These are phyloP conservation scores for Paguma larvata DNA, from an alignment of 2,797 vertebrate genomes.

Conservation along the genomic window DNA sequence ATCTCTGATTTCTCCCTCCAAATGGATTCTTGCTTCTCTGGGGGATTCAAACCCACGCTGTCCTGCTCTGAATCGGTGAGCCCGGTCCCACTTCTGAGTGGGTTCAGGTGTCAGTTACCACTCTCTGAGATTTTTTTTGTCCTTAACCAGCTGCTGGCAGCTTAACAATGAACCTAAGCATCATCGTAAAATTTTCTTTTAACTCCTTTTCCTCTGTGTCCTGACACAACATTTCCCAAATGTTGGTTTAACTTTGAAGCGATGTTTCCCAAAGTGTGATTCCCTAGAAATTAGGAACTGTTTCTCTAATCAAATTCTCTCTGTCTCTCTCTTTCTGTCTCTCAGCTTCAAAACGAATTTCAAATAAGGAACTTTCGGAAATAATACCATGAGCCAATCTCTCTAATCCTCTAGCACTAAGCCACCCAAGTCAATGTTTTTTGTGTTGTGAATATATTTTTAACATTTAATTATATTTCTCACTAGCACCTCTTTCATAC, in stretches of 20 bases:
- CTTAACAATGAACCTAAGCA: not conserved
- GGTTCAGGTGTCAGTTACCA: not conserved
- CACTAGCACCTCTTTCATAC: not conserved
- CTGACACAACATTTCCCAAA: not conserved
- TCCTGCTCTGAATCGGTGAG: not conserved
- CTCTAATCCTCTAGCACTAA: not conserved
- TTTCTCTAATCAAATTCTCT: not conserved
- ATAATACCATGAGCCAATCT: not conserved
- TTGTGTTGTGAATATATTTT: constrained; percentile 1
- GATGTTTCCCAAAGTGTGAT: not conserved
- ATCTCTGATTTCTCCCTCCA: constrained; percentile 55
- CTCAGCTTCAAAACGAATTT: constrained; percentile 9
- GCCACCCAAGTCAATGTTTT: not conserved
- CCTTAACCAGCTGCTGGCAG: not conserved
- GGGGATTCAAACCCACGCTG: not conserved
- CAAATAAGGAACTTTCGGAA: not conserved
- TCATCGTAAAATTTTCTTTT: not conserved
- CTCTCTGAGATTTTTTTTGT: not conserved
- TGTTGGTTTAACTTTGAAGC: not conserved
- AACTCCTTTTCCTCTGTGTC: not conserved
- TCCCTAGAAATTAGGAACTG: not conserved
- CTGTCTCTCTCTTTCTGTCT: not conserved
- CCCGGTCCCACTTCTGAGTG: not conserved
- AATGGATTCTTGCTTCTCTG: not conserved
- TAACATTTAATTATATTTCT: constrained; percentile 11